A percentile compares a stretch with the other conserved stretches of the same genome.
phyloP scores from a whole-genome alignment of 2,888 invertebrate species.

The Thalpophila matura region DNA sequence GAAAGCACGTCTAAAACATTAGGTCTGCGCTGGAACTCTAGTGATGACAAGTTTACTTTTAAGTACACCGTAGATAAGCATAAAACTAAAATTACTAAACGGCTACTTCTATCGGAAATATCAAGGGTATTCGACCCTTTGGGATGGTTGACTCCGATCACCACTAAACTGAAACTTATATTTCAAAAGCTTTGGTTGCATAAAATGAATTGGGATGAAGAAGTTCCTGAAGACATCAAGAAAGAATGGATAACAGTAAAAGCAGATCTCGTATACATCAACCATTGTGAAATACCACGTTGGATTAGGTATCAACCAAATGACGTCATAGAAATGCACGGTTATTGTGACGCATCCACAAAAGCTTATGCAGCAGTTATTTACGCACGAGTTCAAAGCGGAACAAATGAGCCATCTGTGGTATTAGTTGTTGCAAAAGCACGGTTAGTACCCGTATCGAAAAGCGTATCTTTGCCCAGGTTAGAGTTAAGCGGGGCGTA shows the following conservation, averaged over 20 bases:
- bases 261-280: background rate
- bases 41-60: too few species aligned
- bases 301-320: slow-evolving; percentile 4
- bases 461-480: slow-evolving; percentile 22
- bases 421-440: slow-evolving; percentile 16
- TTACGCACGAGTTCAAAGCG: background rate
- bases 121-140: background rate
- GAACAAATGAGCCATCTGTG: background rate
- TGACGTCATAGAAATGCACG: slow-evolving; percentile 6
- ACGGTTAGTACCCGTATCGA: slow-evolving; percentile 15
- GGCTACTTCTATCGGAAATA: too few species aligned
- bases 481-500: slow-evolving; percentile 21
- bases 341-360: too few species aligned
- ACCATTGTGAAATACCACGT: background rate
- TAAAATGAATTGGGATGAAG: background rate
- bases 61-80: too few species aligned
- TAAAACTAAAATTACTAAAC: too few species aligned
- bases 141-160: background rate
- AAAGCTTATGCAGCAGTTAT: too few species aligned
- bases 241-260: background rate
- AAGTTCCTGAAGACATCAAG: background rate
- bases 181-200: too few species aligned
- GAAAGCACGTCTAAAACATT: slow-evolving; percentile 1
- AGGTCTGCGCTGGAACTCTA: background rate
- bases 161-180: background rate